Conservation (phyloP, 2,888 invertebrate genomes). For the Entomobrya proxima region DNA sequence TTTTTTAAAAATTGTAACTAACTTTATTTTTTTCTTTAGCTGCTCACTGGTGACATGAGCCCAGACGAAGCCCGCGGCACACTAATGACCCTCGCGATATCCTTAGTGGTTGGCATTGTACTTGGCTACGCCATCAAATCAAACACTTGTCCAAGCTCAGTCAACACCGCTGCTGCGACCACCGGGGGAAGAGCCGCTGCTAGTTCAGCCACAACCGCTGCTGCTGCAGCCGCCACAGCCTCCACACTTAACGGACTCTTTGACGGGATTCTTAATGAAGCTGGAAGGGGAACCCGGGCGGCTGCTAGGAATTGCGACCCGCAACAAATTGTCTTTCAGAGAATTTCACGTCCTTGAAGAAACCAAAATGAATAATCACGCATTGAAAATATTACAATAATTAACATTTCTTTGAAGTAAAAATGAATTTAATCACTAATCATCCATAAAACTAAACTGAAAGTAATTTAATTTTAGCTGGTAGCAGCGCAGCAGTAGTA, state of each 20-base stretch:
- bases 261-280: neutral
- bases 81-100: conserved; percentile 39
- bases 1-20: too few relatives aligned
- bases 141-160: neutral
- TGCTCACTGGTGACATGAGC: conserved; percentile 29
- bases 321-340: neutral
- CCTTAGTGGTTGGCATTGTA: conserved; percentile 41
- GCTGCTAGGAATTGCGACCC: too few relatives aligned
- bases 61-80: conserved; percentile 16
- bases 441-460: too few relatives aligned
- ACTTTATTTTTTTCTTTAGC: neutral
- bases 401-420: too few relatives aligned
- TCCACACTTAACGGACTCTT: neutral
- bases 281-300: neutral
- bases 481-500: too few relatives aligned
- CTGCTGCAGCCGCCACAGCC: too few relatives aligned
- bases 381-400: too few relatives aligned
- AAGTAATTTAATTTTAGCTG: too few relatives aligned
- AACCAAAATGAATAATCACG: too few relatives aligned
- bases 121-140: conserved; percentile 47
- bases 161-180: neutral
- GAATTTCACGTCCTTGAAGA: neutral
- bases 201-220: neutral
- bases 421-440: too few relatives aligned
- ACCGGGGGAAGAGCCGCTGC: neutral